phyloP scores from a whole-genome alignment of 2,113 vertebrate species.

The Dicaeum eximium region DNA sequence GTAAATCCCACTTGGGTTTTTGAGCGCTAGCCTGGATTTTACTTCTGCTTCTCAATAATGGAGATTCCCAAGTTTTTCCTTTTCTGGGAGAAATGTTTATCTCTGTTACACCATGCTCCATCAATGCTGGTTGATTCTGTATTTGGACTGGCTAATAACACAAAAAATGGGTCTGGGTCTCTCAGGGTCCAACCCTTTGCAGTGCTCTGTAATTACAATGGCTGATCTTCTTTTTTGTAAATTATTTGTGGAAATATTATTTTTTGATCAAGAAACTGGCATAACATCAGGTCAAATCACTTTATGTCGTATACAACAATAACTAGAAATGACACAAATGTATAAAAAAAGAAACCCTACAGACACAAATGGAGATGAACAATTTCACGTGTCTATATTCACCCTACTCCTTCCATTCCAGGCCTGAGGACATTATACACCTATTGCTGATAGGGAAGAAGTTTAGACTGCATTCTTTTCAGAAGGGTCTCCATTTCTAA shows the following conservation, averaged over 20 bases:
- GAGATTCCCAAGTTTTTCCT: background rate
- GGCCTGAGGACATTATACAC: background rate
- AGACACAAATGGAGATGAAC: background rate
- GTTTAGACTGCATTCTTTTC: background rate
- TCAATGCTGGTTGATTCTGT: background rate
- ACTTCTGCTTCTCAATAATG: background rate
- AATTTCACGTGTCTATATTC: background rate
- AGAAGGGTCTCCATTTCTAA: background rate
- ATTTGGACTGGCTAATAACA: background rate
- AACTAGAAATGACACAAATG: background rate
- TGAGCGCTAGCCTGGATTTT: background rate
- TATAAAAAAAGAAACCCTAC: background rate
- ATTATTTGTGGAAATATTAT: background rate
- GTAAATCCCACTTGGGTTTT: background rate
- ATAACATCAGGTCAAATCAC: background rate
- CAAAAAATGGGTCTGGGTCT: background rate
- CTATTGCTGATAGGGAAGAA: background rate
- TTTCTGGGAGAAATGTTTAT: background rate
- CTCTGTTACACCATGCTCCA: fast-evolving
- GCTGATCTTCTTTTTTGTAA: background rate
- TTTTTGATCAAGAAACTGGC: background rate
- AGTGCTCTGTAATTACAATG: background rate
- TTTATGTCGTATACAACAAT: background rate
- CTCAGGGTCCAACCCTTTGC: no score
- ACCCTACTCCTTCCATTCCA: background rate